A percentile compares a stretch with the other conserved stretches of the same genome.
Evolutionary conservation across 2,113 vertebrate species (phyloP).

Genomic region (Bos taurus): DNA sequence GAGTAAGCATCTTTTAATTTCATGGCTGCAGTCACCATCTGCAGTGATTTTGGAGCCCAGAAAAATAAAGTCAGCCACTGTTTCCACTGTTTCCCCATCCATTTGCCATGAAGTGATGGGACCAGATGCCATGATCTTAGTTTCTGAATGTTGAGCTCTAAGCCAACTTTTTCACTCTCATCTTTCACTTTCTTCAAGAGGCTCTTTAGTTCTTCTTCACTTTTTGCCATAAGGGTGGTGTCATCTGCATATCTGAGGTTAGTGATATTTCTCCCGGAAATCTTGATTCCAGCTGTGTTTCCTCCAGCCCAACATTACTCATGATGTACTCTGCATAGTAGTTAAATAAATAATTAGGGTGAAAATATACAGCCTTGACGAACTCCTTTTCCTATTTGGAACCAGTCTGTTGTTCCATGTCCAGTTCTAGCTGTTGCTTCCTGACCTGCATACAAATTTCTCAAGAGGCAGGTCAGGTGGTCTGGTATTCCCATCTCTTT

Average conservation of each 20-base stretch:
- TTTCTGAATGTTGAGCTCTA: background rate
- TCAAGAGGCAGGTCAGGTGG: no score
- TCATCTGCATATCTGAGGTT: background rate
- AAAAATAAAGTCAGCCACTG: background rate
- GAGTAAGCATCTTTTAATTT: background rate
- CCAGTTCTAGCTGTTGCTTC: no score
- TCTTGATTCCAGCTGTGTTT: no score
- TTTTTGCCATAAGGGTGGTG: background rate
- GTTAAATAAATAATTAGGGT: background rate
- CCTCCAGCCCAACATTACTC: background rate
- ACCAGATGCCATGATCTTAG: accelerated
- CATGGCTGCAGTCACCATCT: background rate
- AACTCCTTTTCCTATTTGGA: no score
- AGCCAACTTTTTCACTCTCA: background rate
- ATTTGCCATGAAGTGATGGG: background rate
- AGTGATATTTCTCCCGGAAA: accelerated
- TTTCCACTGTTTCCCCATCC: background rate
- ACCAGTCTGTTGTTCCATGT: no score
- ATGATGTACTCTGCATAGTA: background rate
- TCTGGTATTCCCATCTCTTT: no score
- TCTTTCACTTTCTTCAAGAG: background rate
- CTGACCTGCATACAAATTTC: no score
- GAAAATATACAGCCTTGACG: no score
- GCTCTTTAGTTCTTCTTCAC: background rate
- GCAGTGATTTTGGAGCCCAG: background rate